phyloP scores from a whole-genome alignment of 2,113 vertebrate species.

The Pagrus major region DNA sequence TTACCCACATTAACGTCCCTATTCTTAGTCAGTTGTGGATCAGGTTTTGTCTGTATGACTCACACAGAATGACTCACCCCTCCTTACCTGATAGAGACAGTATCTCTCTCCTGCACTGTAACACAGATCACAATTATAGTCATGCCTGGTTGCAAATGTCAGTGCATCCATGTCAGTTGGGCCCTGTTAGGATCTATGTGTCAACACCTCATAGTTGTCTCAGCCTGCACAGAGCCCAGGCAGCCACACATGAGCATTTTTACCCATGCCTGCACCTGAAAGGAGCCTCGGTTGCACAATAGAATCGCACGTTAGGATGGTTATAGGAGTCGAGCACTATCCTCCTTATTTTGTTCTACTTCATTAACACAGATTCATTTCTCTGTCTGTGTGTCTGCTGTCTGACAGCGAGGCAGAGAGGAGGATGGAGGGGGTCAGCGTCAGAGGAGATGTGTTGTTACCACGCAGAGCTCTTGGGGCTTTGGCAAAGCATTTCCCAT shows the following conservation, averaged over 20 bases:
- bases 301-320: constrained; percentile 54
- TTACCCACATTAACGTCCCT: neutral
- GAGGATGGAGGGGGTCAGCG: neutral
- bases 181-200: constrained; percentile 65
- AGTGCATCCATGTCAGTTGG: constrained; percentile 70
- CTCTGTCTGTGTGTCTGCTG: constrained; percentile 41
- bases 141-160: constrained; percentile 76
- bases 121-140: constrained; percentile 72
- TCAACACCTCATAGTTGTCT: constrained; percentile 77
- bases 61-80: constrained; percentile 51
- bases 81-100: constrained; percentile 35
- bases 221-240: constrained; percentile 59
- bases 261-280: constrained; percentile 80
- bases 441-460: constrained; percentile 38
- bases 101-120: constrained; percentile 50
- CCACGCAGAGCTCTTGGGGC: constrained; percentile 37
- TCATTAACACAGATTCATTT: constrained; percentile 75
- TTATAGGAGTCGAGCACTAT: constrained; percentile 28
- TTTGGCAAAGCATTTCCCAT: constrained; percentile 57
- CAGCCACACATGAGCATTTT: constrained; percentile 67
- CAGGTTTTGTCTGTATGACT: constrained; percentile 56
- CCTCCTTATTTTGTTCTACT: constrained; percentile 77
- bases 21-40: constrained; percentile 34
- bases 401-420: constrained; percentile 35
- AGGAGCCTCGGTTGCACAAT: constrained; percentile 73